Evolutionary conservation across 2,113 vertebrate species (phyloP).

Genomic region (Azemiops feae): DNA sequence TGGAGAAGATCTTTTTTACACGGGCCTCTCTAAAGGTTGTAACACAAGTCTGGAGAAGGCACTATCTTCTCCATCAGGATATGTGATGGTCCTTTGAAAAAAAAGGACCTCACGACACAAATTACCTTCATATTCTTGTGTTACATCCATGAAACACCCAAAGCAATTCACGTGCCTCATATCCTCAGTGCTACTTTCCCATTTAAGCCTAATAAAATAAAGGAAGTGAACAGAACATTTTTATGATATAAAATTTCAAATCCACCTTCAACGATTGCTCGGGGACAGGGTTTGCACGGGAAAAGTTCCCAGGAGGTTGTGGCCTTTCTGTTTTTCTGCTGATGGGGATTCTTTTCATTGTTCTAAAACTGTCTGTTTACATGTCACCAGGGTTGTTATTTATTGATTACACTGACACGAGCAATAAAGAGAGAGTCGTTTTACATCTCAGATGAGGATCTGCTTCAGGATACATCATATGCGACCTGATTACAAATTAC

Average conservation of each 20-base stretch:
- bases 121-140: neutral
- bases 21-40: neutral
- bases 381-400: neutral
- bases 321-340: conserved; percentile 14
- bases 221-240: neutral
- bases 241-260: neutral
- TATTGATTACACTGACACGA: conserved; percentile 41
- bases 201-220: neutral
- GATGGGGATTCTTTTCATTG: conserved; percentile 18
- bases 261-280: neutral
- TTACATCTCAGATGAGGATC: conserved; percentile 28
- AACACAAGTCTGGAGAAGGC: neutral
- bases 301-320: neutral
- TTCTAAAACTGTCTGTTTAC: neutral
- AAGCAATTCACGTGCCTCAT: neutral
- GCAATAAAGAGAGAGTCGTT: conserved; percentile 16
- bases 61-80: neutral
- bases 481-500: neutral
- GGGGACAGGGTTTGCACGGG: neutral
- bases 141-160: neutral
- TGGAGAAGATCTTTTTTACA: neutral
- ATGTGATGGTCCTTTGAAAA: neutral
- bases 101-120: neutral
- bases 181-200: neutral
- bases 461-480: conserved; percentile 9